Evolutionary conservation across 2,113 vertebrate genomes (phyloP), one percentile per base, ranked within the genome.

Genomic region (Amia ocellicauda): DNA sequence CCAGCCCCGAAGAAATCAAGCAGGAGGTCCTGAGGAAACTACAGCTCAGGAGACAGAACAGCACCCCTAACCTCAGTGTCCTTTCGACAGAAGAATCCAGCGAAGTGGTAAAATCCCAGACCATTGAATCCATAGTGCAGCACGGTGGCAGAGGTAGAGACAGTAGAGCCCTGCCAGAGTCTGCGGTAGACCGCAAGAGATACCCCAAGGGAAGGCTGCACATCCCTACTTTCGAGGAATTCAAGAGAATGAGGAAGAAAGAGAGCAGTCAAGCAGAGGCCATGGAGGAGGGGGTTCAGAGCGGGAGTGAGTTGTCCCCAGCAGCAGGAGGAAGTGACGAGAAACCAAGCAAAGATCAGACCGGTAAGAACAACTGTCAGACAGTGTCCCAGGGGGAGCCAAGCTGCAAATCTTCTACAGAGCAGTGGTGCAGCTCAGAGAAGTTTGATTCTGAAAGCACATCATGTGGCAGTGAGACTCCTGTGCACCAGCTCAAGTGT

Each of bases 221-320:
- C 60, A 92, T 94, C 68, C 90, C 91, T 1, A 93, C 89, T 4
- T 95, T 97, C 66, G 91, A 96, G 74, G 92, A 93, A 70, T 94
- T 93, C 64, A 96, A 93, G 70, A 86, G 72, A 69, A 95, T 94
- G 91, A 90, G 88, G 76, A 86, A 81, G 72, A 92, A 78, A 68
- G 88, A 86, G 23, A 66, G 49, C n/a, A 57, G 59, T 60, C 61
- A 55, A 43, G 64, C 65, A 54, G 19, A 13, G 11, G 45, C 9
- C 19, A 74, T 13, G 51, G 47, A 1, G 1, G 31, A 16, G 51
- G 47, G 1, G 1, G 31, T 36, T 36, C 31, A 36, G 11, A 36
- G 31, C 5, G 5, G 49, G 14, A 53, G 19, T 9, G 55, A 65
- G 22, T 26, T 20, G 3, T 40, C 58, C 29, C 53, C 50, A 19